Percentiles rank a stretch among this genome's conserved stretches.
Conservation (phyloP, 2,797 vertebrate species). For the Molossus alvarezi region DNA sequence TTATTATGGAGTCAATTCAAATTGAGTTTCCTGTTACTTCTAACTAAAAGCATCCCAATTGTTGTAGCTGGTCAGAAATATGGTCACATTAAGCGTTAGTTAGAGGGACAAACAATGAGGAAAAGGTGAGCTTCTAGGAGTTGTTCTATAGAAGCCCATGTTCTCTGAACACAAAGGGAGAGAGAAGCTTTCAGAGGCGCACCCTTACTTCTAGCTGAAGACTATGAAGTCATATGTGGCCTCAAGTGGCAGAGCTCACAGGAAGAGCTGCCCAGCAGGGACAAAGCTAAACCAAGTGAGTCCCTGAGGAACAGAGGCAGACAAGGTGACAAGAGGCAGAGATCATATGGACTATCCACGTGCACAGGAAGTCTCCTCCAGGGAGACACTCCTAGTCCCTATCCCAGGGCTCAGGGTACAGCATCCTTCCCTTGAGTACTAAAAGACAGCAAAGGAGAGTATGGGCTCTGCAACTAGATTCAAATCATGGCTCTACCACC, state of each 20-base stretch:
- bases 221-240: background rate
- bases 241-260: background rate
- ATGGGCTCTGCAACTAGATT: background rate
- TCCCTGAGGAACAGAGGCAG: background rate
- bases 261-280: background rate
- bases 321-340: background rate
- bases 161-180: background rate
- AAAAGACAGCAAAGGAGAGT: background rate
- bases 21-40: conserved; percentile 11
- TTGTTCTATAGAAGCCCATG: background rate
- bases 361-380: background rate
- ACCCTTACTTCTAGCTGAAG: background rate
- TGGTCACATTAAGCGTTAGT: conserved; percentile 22
- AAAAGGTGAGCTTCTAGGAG: background rate
- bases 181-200: background rate
- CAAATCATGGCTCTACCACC: background rate
- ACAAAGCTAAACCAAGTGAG: background rate
- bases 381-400: background rate
- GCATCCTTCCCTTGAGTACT: background rate
- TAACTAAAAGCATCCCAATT: conserved; percentile 41
- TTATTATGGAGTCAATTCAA: background rate
- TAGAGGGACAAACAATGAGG: background rate
- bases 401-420: background rate
- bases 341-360: background rate
- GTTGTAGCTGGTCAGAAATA: background rate